These are phyloP conservation scores for Saccostrea echinata DNA, from an alignment of 1,140 invertebrate genomes.

Conservation along the genomic window DNA sequence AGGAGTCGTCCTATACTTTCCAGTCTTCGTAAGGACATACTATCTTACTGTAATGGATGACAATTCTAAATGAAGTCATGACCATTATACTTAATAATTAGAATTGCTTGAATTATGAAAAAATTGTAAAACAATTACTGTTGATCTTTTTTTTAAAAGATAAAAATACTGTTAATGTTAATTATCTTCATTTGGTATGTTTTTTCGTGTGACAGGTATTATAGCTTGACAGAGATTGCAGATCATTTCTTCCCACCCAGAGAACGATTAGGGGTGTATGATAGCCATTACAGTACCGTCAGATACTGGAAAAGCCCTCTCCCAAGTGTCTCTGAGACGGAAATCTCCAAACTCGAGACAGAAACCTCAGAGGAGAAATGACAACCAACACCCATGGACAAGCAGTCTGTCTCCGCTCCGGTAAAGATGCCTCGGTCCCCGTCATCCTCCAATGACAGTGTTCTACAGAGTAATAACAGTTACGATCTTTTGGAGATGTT, in stretches of 20 bases:
- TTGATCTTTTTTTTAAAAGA: neutral
- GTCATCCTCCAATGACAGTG: neutral
- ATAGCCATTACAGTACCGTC: conserved; percentile 91
- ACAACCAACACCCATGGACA: conserved; percentile 53
- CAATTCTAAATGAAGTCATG: no score
- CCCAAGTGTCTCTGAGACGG: conserved; percentile 76
- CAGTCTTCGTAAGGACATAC: conserved; percentile 94
- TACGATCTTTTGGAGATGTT: conserved; percentile 57
- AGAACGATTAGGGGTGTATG: conserved; percentile 66
- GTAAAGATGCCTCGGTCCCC: conserved; percentile 19
- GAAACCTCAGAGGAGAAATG: conserved; percentile 42
- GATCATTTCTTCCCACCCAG: conserved; percentile 95
- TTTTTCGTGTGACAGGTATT: conserved; percentile 85
- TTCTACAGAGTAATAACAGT: conserved; percentile 62
- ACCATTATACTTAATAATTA: no score
- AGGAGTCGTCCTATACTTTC: conserved; percentile 97
- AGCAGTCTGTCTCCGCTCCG: conserved; percentile 34
- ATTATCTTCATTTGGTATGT: no score
- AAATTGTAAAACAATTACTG: neutral
- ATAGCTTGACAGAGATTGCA: conserved; percentile 94
- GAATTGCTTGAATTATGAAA: no score
- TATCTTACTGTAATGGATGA: no score
- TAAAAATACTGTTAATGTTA: neutral
- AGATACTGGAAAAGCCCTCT: conserved; percentile 95
- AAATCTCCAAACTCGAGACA: neutral